phyloP scores from a whole-genome alignment of 2,797 vertebrate genomes.

The Poeciliopsis paucimaculata region DNA sequence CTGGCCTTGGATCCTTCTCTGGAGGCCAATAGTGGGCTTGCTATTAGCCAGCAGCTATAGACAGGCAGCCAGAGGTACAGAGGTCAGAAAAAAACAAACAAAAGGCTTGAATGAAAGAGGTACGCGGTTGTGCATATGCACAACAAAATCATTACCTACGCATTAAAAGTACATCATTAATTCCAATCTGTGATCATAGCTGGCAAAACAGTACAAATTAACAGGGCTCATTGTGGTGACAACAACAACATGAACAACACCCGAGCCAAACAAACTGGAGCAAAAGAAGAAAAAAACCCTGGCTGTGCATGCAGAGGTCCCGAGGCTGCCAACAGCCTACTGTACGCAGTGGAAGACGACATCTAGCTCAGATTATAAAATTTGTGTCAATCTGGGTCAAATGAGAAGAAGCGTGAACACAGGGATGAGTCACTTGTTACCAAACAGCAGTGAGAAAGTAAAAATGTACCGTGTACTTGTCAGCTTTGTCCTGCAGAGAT shows the following conservation, averaged over 20 bases:
- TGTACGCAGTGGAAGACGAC: slow-evolving; percentile 54
- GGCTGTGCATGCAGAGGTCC: slow-evolving; percentile 18
- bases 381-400: slow-evolving; percentile 64
- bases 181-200: slow-evolving; percentile 48
- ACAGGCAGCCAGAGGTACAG: slow-evolving; percentile 40
- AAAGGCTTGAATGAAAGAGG: slow-evolving; percentile 13
- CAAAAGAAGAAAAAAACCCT: slow-evolving; percentile 2
- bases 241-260: slow-evolving; percentile 52
- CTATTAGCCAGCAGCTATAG: slow-evolving; percentile 58
- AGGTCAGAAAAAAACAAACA: slow-evolving; percentile 28
- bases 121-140: neutral
- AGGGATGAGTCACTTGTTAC: slow-evolving; percentile 43
- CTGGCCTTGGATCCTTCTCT: slow-evolving; percentile 66
- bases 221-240: slow-evolving; percentile 48
- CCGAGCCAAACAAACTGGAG: slow-evolving; percentile 58
- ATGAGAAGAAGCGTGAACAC: slow-evolving; percentile 44
- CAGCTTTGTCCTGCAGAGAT: slow-evolving; percentile 14
- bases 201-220: slow-evolving; percentile 71
- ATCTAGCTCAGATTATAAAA: slow-evolving; percentile 58
- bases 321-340: slow-evolving; percentile 52
- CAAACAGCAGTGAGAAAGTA: slow-evolving; percentile 36
- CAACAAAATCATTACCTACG: slow-evolving; percentile 32
- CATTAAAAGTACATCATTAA: slow-evolving; percentile 46
- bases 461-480: slow-evolving; percentile 12
- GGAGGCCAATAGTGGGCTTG: slow-evolving; percentile 60